Percentiles rank a stretch among this genome's conserved stretches.
phyloP scores from a whole-genome alignment of 2,113 vertebrate species.

The Jacana jacana region DNA sequence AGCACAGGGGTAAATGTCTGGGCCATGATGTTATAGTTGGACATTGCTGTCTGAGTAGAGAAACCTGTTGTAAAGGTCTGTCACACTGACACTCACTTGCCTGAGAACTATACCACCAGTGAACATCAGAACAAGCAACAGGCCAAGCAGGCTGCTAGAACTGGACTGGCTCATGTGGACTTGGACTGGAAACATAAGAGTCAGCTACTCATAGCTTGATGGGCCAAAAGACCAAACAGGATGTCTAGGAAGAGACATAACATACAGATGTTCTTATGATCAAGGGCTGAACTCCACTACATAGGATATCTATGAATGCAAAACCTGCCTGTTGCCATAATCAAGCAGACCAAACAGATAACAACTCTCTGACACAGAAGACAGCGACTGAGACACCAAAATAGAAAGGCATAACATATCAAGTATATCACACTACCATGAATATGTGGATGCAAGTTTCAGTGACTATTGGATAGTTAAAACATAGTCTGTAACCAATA shows the following conservation, averaged over 20 bases:
- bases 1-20: background rate
- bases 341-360: background rate
- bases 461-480: background rate
- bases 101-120: accelerated
- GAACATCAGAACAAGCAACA: background rate
- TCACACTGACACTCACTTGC: background rate
- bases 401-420: background rate
- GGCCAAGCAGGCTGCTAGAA: background rate
- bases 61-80: background rate
- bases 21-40: background rate
- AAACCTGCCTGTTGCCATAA: background rate
- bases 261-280: background rate
- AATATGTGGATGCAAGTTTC: background rate
- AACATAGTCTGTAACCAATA: background rate
- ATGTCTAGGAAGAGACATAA: background rate
- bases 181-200: background rate
- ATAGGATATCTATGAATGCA: background rate
- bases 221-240: background rate
- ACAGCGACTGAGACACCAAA: background rate
- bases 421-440: background rate
- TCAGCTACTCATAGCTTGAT: background rate
- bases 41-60: background rate
- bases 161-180: background rate
- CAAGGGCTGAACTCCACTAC: background rate
- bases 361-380: background rate